phyloP scores from a whole-genome alignment of 2,113 vertebrate genomes.

The Chascanopsetta lugubris region DNA sequence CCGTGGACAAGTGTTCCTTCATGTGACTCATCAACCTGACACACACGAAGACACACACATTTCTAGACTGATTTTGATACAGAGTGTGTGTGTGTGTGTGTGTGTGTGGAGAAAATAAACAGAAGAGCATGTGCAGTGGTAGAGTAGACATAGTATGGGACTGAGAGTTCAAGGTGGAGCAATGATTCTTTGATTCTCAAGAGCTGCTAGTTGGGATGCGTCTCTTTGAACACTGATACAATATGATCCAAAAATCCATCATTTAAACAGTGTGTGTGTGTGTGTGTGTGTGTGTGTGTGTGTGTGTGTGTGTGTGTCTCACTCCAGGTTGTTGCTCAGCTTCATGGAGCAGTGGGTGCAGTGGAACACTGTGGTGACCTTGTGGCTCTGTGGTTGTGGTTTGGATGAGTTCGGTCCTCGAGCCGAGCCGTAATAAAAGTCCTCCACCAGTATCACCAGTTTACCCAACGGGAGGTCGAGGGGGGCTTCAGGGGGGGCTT shows the following conservation, averaged over 20 bases:
- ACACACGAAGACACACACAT: not conserved
- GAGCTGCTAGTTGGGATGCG: too few relatives aligned
- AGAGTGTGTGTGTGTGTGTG: too few relatives aligned
- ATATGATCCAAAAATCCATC: too few relatives aligned
- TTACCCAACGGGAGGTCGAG: not conserved
- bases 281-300: not conserved
- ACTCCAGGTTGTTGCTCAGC: conserved; percentile 60
- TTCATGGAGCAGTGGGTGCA: conserved; percentile 49
- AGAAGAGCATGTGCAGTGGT: too few relatives aligned
- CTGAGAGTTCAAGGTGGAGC: too few relatives aligned
- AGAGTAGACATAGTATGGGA: too few relatives aligned
- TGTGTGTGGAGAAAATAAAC: too few relatives aligned
- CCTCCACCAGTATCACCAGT: conserved; percentile 70
- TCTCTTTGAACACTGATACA: too few relatives aligned
- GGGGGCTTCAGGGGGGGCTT: not conserved
- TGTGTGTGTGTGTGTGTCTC: conserved; percentile 13
- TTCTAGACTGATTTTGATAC: too few relatives aligned
- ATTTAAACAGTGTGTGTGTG: too few relatives aligned
- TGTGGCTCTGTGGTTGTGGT: rapidly evolving
- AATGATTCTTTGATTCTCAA: too few relatives aligned
- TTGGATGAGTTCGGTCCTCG: rapidly evolving
- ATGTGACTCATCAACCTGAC: conserved; percentile 93
- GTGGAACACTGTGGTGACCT: not conserved
- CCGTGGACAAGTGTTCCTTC: conserved; percentile 85
- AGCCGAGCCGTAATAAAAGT: conserved; percentile 67